phyloP scores from a whole-genome alignment of 2,113 vertebrate genomes.

The Rhabdomys dilectus region DNA sequence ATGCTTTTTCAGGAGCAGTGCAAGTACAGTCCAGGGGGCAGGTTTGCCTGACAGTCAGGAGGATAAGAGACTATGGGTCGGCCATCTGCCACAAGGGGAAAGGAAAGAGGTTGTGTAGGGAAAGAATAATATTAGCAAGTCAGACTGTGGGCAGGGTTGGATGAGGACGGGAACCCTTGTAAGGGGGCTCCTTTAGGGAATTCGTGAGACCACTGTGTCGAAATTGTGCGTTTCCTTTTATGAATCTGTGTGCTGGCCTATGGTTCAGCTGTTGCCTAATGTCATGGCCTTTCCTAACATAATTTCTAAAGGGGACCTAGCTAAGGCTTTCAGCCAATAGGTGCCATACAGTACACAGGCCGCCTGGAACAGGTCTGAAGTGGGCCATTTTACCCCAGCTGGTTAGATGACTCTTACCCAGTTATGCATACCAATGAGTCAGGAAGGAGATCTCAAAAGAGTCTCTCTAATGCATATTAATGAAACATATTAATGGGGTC shows the following conservation, averaged over 20 bases:
- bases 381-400: background rate
- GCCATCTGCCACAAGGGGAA: no score
- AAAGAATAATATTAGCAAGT: background rate
- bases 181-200: background rate
- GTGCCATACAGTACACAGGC: background rate
- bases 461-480: background rate
- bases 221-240: background rate
- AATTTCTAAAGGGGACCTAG: background rate
- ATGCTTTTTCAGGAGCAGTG: background rate
- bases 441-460: background rate
- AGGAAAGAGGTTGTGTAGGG: background rate
- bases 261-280: background rate
- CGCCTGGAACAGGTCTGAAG: background rate
- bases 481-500: background rate
- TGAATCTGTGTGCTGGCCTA: background rate
- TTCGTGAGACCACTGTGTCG: fast-evolving
- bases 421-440: background rate
- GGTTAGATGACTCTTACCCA: background rate
- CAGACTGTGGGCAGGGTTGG: background rate
- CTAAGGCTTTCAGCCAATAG: background rate
- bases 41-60: no score
- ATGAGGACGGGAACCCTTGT: background rate
- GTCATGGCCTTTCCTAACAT: background rate
- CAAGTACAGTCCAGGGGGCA: background rate
- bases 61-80: background rate